Evolutionary conservation across 2,888 invertebrate species (phyloP).

Genomic region (Drosophila quinaria): DNA sequence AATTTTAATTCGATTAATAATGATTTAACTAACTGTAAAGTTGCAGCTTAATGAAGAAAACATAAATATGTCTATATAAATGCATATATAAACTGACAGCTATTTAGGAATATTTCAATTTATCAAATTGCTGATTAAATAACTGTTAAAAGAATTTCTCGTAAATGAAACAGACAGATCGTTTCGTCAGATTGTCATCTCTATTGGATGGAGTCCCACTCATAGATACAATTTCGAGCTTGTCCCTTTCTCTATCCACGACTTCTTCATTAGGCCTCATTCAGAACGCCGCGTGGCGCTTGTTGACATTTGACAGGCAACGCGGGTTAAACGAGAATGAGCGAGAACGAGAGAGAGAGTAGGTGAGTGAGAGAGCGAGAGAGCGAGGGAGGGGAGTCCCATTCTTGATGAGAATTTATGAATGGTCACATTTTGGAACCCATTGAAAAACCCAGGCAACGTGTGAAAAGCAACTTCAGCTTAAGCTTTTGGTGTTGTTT

Average conservation of each 20-base stretch:
- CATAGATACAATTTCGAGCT: constrained; percentile 37
- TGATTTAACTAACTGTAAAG: not conserved
- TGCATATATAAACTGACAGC: not conserved
- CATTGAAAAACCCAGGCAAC: constrained; percentile 49
- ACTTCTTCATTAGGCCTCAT: constrained; percentile 70
- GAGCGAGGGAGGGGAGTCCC: constrained; percentile 11
- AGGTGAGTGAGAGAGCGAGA: not conserved
- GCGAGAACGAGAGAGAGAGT: not conserved
- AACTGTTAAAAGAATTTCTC: constrained; percentile 14
- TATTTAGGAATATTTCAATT: constrained; percentile 28
- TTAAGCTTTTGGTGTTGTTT: constrained; percentile 31
- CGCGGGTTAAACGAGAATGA: constrained; percentile 23
- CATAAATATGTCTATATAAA: constrained; percentile 4
- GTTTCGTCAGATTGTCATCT: constrained; percentile 50
- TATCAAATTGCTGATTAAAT: constrained; percentile 28
- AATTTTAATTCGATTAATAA: constrained; percentile 9
- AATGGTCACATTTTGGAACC: constrained; percentile 46
- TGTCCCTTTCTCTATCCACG: constrained; percentile 45
- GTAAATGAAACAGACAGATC: constrained; percentile 22
- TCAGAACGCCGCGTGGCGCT: constrained; percentile 76
- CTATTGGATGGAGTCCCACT: constrained; percentile 25
- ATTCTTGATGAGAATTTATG: constrained; percentile 73
- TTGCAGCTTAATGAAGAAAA: constrained; percentile 6
- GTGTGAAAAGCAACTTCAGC: constrained; percentile 64
- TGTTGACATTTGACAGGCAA: constrained; percentile 74